Conservation (phyloP, 2,888 invertebrate species). For the Lordiphosa andalusiaca region DNA sequence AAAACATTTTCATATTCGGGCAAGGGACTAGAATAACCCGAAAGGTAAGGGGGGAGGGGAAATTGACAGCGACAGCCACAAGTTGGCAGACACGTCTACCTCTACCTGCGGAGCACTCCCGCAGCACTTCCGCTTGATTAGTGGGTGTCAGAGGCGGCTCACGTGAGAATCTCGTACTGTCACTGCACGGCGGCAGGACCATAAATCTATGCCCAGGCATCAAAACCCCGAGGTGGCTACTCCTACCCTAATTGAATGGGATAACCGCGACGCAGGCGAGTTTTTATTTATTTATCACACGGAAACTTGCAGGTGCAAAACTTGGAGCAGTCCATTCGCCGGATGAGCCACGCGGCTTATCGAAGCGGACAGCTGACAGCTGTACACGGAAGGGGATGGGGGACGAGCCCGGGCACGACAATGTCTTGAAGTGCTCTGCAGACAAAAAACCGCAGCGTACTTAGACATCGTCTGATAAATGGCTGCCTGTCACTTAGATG, state of each 20-base stretch:
- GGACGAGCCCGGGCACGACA: conserved; percentile 27
- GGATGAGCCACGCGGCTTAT: conserved; percentile 46
- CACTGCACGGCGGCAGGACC: conserved; percentile 36
- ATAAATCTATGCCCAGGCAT: conserved; percentile 51
- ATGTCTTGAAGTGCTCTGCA: conserved; percentile 51
- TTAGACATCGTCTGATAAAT: conserved; percentile 71
- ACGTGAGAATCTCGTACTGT: conserved; percentile 42
- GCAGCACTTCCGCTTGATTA: conserved; percentile 51
- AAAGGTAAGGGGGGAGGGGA: conserved; percentile 9
- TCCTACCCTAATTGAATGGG: conserved; percentile 28
- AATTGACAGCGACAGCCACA: conserved; percentile 66
- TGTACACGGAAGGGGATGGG: conserved; percentile 13
- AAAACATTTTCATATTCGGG: conserved; percentile 4
- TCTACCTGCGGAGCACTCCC: conserved; percentile 19
- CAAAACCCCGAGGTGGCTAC: conserved; percentile 33
- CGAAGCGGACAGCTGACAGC: conserved; percentile 64
- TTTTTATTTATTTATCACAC: conserved; percentile 56
- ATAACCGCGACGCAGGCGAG: conserved; percentile 3
- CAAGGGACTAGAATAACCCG: background rate
- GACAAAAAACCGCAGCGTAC: conserved; percentile 55
- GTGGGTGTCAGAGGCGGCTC: conserved; percentile 31
- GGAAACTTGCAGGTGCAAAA: conserved; percentile 32
- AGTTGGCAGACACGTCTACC: conserved; percentile 47
- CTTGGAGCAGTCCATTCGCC: conserved; percentile 4
- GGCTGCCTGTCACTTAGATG: conserved; percentile 50